Evolutionary conservation across 2,797 vertebrate genomes (phyloP), one percentile per base, ranked within the genome.

Genomic region (Poliocrania exsul): DNA sequence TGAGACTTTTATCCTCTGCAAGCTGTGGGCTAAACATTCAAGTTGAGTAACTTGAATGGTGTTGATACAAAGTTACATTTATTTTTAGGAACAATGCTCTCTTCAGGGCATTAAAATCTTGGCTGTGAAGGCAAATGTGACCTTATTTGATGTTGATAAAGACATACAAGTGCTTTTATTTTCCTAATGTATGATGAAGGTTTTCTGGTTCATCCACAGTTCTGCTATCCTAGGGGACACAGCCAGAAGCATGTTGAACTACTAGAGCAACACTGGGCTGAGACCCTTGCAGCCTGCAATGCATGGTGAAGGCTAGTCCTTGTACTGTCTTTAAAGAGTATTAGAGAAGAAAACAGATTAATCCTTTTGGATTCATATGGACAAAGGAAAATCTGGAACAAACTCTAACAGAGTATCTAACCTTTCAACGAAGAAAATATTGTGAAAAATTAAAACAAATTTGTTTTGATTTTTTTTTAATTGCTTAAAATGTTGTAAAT

Each of bases 181-280:
- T 94, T 96, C 77, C 54, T 96, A 95, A 96, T 90, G 19, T 28
- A 9, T 87, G 15, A 31, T 90, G 94, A 96, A 97, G 37, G 28
- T 92, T 96, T 96, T 90, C 85, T 95, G 69, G 88, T 96, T 96
- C 88, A 93, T 77, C 75, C 90, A 40, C 90, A 90, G 89, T 93
- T 90, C 72, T 80, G 2, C 25, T 72, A 25, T 58, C 88, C 81
- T 62, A 54, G 37, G 72, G 86, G 78, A 91, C 74, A 88, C 29
- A 84, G 56, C 64, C 67, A 86, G 77, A 92, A 94, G 67, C 56
- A 47, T 8, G 11, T 16, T 81, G 79, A 90, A 67, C 81, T 92
- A 33, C 29, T 64, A 88, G 15, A 90, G 65, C 62, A 88, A 20
- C 28, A 46, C 16, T 49, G 21, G 44, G 47, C 44, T 81, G 51